Evolutionary conservation across 30 jellyfish, hydroid and myxozoan genomes (phyloP).

Genomic region (Aurelia sp.): DNA sequence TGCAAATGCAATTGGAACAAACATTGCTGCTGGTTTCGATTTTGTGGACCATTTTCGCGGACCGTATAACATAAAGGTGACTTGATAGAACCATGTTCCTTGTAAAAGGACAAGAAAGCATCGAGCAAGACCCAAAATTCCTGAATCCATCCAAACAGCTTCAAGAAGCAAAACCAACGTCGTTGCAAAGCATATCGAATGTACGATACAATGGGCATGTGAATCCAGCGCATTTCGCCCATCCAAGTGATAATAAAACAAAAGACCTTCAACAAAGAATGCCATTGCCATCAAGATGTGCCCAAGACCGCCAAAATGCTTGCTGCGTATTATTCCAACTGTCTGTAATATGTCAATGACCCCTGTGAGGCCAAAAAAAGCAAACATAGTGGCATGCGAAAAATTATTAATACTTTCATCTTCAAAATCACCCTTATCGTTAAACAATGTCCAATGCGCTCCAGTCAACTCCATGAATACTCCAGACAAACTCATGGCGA

Average conservation of each 20-base stretch:
- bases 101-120: conserved; percentile 55
- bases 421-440: conserved; percentile 32
- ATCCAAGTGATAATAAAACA: conserved; percentile 74
- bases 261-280: conserved; percentile 56
- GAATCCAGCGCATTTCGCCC: conserved; percentile 67
- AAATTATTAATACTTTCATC: conserved; percentile 64
- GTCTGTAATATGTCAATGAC: conserved; percentile 28
- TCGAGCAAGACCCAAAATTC: conserved; percentile 50
- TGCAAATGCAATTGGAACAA: conserved; percentile 64
- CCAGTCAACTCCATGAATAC: conserved; percentile 49
- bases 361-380: conserved; percentile 58
- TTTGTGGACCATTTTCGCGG: conserved; percentile 56
- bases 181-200: conserved; percentile 48
- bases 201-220: conserved; percentile 55
- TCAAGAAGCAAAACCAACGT: conserved; percentile 43
- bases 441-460: conserved; percentile 54
- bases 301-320: conserved; percentile 12
- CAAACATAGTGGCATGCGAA: conserved; percentile 77
- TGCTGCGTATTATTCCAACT: conserved; percentile 3
- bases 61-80: conserved; percentile 63
- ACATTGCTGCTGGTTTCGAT: conserved; percentile 65
- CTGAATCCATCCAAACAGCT: conserved; percentile 17
- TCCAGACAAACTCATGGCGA: conserved; percentile 36
- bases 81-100: conserved; percentile 77
- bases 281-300: conserved; percentile 49